Evolutionary conservation across 1,140 invertebrate genomes (phyloP).

Genomic region (Phthorimaea operculella): DNA sequence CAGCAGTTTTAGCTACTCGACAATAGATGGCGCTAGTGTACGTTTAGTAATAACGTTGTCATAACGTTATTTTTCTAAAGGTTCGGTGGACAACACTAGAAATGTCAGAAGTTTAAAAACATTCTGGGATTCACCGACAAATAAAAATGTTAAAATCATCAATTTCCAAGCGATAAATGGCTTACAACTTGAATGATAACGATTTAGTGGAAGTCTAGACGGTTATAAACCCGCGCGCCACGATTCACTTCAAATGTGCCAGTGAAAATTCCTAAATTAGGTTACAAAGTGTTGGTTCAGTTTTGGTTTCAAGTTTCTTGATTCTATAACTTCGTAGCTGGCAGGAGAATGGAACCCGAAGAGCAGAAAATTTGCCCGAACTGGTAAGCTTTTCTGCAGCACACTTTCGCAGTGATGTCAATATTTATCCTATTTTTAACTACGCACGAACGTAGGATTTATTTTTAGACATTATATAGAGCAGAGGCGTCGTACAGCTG

Average conservation of each 20-base stretch:
- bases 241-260: too few relatives aligned
- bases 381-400: conserved; percentile 25
- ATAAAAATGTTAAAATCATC: background rate
- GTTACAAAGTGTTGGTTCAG: background rate
- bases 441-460: conserved; percentile 31
- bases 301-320: background rate
- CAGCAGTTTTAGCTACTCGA: too few relatives aligned
- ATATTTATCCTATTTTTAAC: conserved; percentile 45
- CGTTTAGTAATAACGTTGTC: background rate
- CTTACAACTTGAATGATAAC: too few relatives aligned
- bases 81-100: background rate
- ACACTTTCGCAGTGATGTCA: conserved; percentile 29
- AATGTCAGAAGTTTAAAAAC: conserved; percentile 4
- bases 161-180: too few relatives aligned
- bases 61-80: background rate
- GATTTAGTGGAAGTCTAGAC: too few relatives aligned
- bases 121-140: background rate
- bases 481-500: conserved; percentile 1
- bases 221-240: too few relatives aligned
- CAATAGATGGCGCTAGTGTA: too few relatives aligned
- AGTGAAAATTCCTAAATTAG: background rate
- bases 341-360: conserved; percentile 25
- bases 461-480: conserved; percentile 35
- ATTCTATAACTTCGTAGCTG: background rate
- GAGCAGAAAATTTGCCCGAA: conserved; percentile 34